A percentile compares a stretch with the other conserved stretches of the same genome.
Evolutionary conservation across 2,797 vertebrate genomes (phyloP).

Genomic region (Calcarius lapponicus): DNA sequence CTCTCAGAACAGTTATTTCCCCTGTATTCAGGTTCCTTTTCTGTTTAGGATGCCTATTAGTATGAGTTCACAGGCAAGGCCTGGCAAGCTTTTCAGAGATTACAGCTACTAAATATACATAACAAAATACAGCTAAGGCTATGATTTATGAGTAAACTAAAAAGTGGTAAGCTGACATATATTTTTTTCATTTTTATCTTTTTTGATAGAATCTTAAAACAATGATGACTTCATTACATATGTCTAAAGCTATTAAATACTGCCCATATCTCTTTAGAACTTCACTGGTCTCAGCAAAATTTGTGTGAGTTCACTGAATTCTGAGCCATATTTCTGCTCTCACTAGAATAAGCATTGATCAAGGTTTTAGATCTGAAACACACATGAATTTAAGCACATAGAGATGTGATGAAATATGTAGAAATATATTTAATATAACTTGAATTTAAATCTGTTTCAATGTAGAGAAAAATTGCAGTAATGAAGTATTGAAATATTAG

Average conservation of each 20-base stretch:
- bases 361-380: neutral
- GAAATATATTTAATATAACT: neutral
- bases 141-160: neutral
- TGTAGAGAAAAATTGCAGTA: neutral
- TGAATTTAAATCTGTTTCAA: neutral
- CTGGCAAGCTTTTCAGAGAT: constrained; percentile 60
- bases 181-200: neutral
- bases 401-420: neutral
- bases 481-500: neutral
- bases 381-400: neutral
- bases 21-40: constrained; percentile 59
- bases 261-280: neutral
- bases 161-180: neutral
- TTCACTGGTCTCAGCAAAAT: neutral
- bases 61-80: constrained; percentile 64
- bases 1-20: constrained; percentile 73
- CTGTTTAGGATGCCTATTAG: constrained; percentile 65
- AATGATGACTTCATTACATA: neutral
- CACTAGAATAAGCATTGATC: neutral
- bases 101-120: constrained; percentile 19
- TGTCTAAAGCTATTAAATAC: neutral
- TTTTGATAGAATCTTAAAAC: neutral
- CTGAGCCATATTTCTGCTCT: neutral
- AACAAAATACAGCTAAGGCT: neutral
- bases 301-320: neutral